Evolutionary conservation across 2,797 vertebrate genomes (phyloP), one percentile per base, ranked within the genome.

Genomic region (Gambelia wislizenii): DNA sequence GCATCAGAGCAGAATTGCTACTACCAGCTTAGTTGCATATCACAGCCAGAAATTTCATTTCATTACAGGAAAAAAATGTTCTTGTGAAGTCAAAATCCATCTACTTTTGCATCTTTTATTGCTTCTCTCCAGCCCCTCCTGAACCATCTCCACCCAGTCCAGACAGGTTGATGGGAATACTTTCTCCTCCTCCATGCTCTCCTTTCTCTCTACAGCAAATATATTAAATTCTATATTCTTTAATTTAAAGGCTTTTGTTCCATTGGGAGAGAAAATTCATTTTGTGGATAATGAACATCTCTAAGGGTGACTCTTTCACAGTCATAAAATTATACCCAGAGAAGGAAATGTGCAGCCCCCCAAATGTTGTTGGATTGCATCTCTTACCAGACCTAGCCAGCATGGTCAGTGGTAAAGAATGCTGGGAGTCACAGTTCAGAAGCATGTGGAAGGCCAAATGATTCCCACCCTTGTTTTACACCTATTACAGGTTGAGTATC

Each of bases 221-320:
- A 75, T 85, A 83, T 80, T 93, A 95, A 94, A 84, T 86, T 90
- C 89, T 95, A 52, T 94, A 91, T 94, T 95, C 94, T 94, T 95
- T 96, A 95, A 96, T 96, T 95, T 92, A 96, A 87, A 87, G 95
- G 88, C 42, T 94, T 93, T 92, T 92, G n/a, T 42, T 91, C 86
- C 89, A 92, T 91, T 84, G 91, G 91, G 92, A 94, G 92, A 90
- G 88, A 78, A 93, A 84, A 59, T 92, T 95, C 90, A 82, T 94
- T 96, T 96, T 91, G 92, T 91, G 87, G 89, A 91, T 87, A 93
- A 91, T 83, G 89, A 93, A 87, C 88, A 54, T 49, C 59, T 90
- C 59, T 88, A 61, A 94, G 93, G 92, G 91, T 83, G 79, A 85
- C 93, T 74, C 39, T 91, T 89, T 36, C 39, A 91, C 78, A 93